Conservation (phyloP, 2,888 invertebrate genomes). For the Thyatira batis region DNA sequence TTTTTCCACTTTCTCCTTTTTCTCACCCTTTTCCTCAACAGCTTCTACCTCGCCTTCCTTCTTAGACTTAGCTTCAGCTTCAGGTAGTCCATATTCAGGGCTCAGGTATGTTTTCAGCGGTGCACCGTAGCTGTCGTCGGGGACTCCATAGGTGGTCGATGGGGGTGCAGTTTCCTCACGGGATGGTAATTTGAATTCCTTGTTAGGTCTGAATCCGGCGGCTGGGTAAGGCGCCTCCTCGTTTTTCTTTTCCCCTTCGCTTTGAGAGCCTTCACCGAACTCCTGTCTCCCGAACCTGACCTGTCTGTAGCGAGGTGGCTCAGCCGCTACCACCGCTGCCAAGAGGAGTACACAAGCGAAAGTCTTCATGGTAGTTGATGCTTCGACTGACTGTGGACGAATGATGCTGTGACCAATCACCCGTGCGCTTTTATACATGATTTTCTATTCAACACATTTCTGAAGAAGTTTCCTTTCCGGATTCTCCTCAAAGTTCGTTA, state of each 20-base stretch:
- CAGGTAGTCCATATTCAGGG: constrained; percentile 35
- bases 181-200: constrained; percentile 63
- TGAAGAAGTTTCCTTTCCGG: constrained; percentile 64
- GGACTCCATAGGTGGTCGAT: constrained; percentile 63
- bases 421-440: constrained; percentile 61
- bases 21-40: constrained; percentile 20
- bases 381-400: constrained; percentile 59
- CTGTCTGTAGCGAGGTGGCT: constrained; percentile 61
- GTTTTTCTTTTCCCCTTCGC: constrained; percentile 21
- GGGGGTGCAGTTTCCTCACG: constrained; percentile 61
- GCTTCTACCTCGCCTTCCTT: constrained; percentile 19
- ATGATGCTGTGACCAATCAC: constrained; percentile 59
- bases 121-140: constrained; percentile 68
- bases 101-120: constrained; percentile 36
- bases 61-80: constrained; percentile 1
- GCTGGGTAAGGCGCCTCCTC: constrained; percentile 64
- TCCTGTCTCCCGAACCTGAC: constrained; percentile 61
- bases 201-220: constrained; percentile 62
- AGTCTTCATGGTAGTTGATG: constrained; percentile 60
- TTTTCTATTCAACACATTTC: constrained; percentile 37
- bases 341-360: constrained; percentile 60
- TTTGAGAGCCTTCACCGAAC: constrained; percentile 39
- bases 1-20: constrained; percentile 15
- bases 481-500: constrained; percentile 67
- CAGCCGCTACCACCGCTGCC: constrained; percentile 58